Base-by-base conservation (phyloP, 2,113 vertebrate genomes). In the Eretmochelys imbricata region DNA sequence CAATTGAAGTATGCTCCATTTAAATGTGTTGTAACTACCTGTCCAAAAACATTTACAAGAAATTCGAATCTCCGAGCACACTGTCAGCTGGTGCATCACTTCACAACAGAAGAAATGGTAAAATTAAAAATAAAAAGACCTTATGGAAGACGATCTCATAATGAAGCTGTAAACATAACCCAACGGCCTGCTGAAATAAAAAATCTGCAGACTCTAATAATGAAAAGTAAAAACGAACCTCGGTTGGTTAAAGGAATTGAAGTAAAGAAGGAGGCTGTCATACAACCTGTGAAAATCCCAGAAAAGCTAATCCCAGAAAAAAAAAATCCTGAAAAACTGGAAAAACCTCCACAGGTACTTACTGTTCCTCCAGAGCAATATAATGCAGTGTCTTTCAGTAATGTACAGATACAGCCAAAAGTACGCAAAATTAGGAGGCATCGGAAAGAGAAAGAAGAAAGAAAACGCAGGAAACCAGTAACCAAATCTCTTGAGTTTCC, bases 11-110 rank as follows among this genome's bases (percentile, higher is more conserved):
- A 99, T 91, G 99, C 99, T 72, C 99, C 99, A 0, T 99, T 99
- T 96, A 99, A 98, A 95, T 99, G 99, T 97, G 98, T 99, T 81
- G 98, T 99, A 81, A 97, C 99, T 91, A 99, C 98, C 82, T 99
- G 99, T 96, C 98, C 97, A 51, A 99, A 99, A 98, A 98, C 99
- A 2, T 99, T 99, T 96, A 99, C 99, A 16, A 99, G 99, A 75
- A 99, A 99, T 97, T 99, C 99, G 42, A 99, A 99, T 96, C 99
- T 99, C 76, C 98, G 99, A 87, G 98, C 99, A 19, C 99, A 99
- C 95, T 99, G 99, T 96, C 98, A 98, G 57, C 97, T 99, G 38
- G 98, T 99, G 79, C 99, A 99, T 98, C 99, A 99, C 94, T 98
- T 99, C 91, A 98, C 99, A 2, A 98, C 98, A 42, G 98, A 99